Evolutionary conservation across 2,888 invertebrate species (phyloP), one percentile per base, ranked within the genome.

Genomic region (Caenorhabditis wallacei): DNA sequence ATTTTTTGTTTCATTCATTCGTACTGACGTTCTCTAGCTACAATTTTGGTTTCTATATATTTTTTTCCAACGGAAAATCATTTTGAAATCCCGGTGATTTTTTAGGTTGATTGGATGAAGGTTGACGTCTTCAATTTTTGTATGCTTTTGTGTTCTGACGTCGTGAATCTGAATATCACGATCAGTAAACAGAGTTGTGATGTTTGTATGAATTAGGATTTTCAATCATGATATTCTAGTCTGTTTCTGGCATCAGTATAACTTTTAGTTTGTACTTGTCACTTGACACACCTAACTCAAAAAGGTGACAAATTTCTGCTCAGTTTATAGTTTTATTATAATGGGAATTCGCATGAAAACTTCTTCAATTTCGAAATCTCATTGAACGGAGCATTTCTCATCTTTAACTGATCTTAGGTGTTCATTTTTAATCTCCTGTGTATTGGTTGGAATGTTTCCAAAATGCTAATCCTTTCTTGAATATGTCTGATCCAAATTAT

Each of bases 221-320:
- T 61, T 18, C 5, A 16, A 16, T 0, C 13, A 37, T 18, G 11
- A 64, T 24, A 56, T 64, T 74, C 64, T 74, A 74, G 64, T 74
- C 56, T 56, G 74, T 22, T 74, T 56, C 13, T 57, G 46, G 22
- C 22, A 46, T 35, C 24, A 40, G 0, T 20, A 5, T 43, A 59
- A 76, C 76, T 76, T 35, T 61, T 20, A 53, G 20, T 51, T 76
- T 76, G 76, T 76, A 59, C 18, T 16, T 43, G 40, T 51, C 48
- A 35, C 37, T 66, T 68, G 75, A 53, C 75, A 53, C 53, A 53
- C 43, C 53, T 61, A 46, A 46, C 24, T 46, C 30, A n/a, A 11
- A 13, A 35, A 46, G 30, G 11, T 46, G 53, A 53, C 48, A 61
- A 61, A 30, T 24, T 53, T 72, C 26, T 61, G 72, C 26, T 72